These are phyloP conservation scores for Caenorhabditis angaria DNA, from an alignment of 2,888 invertebrate species.

Conservation along the genomic window DNA sequence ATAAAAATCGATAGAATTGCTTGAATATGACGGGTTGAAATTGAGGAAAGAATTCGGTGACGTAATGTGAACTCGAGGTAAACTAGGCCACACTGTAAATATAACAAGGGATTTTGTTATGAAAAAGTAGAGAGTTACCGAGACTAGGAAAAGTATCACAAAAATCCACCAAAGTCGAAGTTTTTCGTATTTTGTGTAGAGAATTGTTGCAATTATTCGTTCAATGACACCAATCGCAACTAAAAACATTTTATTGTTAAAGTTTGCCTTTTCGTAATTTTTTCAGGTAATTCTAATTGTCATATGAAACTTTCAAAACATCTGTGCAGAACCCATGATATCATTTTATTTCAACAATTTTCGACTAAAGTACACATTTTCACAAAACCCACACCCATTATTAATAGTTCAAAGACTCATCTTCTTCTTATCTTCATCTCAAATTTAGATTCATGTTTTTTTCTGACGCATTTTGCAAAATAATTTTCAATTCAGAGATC, in stretches of 20 bases:
- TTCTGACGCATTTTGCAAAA: too few relatives aligned
- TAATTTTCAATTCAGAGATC: too few relatives aligned
- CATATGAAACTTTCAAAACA: too few relatives aligned
- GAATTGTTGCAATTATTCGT: constrained; percentile 29
- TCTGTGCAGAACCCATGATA: too few relatives aligned
- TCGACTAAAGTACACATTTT: too few relatives aligned
- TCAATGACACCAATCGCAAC: constrained; percentile 32
- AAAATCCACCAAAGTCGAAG: constrained; percentile 28
- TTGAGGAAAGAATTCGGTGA: constrained; percentile 14
- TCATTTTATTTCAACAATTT: too few relatives aligned
- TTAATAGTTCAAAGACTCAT: background rate
- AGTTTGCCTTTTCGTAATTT: too few relatives aligned
- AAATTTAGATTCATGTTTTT: too few relatives aligned
- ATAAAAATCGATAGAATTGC: constrained; percentile 20
- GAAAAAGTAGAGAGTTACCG: background rate
- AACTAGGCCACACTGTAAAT: constrained; percentile 19
- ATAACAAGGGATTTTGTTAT: background rate
- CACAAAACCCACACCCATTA: background rate
- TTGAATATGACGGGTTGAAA: constrained; percentile 29
- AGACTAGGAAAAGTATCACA: constrained; percentile 7
- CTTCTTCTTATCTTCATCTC: too few relatives aligned
- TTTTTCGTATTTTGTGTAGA: constrained; percentile 31
- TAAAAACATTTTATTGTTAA: constrained; percentile 18
- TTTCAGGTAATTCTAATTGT: too few relatives aligned
- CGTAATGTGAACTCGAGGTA: constrained; percentile 27